These are phyloP conservation scores for Mesochorus sp. DNA, from an alignment of 2,888 invertebrate genomes.

Conservation along the genomic window DNA sequence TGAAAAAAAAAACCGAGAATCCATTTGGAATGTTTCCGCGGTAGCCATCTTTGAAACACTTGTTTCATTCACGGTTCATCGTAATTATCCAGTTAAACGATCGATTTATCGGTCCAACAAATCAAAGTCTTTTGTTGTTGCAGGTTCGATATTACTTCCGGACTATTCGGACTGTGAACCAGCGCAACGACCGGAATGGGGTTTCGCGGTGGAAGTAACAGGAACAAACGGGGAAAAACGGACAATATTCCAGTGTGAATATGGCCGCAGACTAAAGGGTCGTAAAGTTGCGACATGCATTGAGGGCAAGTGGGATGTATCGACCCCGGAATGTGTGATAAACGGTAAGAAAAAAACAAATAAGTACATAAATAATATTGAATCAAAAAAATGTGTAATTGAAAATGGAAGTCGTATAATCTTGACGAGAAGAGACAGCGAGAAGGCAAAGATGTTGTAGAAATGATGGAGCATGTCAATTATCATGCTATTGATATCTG, in stretches of 20 bases:
- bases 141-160: conserved; percentile 36
- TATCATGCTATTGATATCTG: conserved; percentile 46
- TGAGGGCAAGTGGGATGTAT: conserved; percentile 73
- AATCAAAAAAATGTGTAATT: neutral
- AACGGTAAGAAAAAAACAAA: conserved; percentile 67
- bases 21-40: too few species aligned
- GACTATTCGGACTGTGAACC: conserved; percentile 73
- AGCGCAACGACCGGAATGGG: conserved; percentile 74
- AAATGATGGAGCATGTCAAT: conserved; percentile 22
- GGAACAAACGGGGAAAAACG: conserved; percentile 74
- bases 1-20: too few species aligned
- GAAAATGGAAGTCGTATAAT: neutral
- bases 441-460: neutral
- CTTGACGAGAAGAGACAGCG: neutral
- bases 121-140: neutral
- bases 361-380: neutral
- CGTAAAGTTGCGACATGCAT: conserved; percentile 77
- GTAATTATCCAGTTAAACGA: too few species aligned
- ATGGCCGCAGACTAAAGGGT: conserved; percentile 74
- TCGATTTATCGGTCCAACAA: too few species aligned
- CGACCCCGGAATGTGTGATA: conserved; percentile 74
- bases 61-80: too few species aligned
- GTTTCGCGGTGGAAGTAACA: conserved; percentile 71
- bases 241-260: conserved; percentile 75
- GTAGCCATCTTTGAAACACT: too few species aligned